Percentiles rank a stretch among this genome's conserved stretches.
Conservation (phyloP, 2,888 invertebrate species). For the Amorpha juglandis region DNA sequence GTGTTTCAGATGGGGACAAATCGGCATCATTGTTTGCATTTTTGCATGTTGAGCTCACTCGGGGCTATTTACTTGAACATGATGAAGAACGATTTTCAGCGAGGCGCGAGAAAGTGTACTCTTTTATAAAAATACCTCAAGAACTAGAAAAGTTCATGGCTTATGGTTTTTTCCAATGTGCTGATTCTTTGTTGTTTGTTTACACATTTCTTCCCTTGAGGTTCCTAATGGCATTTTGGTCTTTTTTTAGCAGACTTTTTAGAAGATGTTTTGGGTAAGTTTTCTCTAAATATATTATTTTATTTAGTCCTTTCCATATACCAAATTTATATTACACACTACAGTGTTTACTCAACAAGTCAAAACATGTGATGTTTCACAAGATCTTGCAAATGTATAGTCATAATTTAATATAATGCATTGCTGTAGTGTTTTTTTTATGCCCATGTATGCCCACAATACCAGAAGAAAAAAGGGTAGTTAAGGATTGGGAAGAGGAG, state of each 20-base stretch:
- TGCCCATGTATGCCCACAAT: too few relatives aligned
- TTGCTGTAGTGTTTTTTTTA: too few relatives aligned
- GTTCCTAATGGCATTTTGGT: conserved; percentile 94
- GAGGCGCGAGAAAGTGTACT: conserved; percentile 97
- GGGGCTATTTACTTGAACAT: conserved; percentile 96
- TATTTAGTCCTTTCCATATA: not conserved
- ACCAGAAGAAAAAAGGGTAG: too few relatives aligned
- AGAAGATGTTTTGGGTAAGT: conserved; percentile 89
- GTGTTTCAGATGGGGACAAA: conserved; percentile 69
- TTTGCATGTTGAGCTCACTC: conserved; percentile 93
- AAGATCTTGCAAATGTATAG: too few relatives aligned
- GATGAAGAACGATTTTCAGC: conserved; percentile 98
- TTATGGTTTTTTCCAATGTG: conserved; percentile 97
- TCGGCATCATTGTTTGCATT: conserved; percentile 86
- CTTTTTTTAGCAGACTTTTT: conserved; percentile 89
- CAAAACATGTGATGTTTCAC: too few relatives aligned
- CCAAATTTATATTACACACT: too few relatives aligned
- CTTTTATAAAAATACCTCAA: conserved; percentile 97
- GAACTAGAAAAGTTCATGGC: conserved; percentile 96
- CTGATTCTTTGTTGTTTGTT: conserved; percentile 98
- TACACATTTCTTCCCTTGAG: conserved; percentile 98
- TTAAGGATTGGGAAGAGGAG: too few relatives aligned
- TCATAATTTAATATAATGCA: too few relatives aligned
- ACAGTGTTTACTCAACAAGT: too few relatives aligned
- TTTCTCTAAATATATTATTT: not conserved